phyloP scores from a whole-genome alignment of 2,113 vertebrate genomes.

The Rallus limicola region DNA sequence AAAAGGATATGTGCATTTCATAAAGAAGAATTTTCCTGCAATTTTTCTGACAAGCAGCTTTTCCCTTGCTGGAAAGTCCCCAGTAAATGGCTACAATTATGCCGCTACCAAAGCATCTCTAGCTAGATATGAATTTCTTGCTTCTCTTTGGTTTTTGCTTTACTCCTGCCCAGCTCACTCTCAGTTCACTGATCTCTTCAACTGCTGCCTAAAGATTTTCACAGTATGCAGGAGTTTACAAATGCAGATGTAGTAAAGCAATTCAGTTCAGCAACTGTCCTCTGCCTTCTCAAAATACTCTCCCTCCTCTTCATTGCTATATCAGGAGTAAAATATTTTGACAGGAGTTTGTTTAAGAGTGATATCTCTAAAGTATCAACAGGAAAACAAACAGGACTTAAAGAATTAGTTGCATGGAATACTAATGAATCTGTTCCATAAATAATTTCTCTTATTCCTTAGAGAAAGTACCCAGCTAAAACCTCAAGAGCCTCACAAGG shows the following conservation, averaged over 20 bases:
- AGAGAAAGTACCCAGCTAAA: slow-evolving; percentile 13
- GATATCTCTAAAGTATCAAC: not conserved
- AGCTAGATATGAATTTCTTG: not conserved
- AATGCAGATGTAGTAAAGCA: not conserved
- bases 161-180: not conserved
- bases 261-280: not conserved
- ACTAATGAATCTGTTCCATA: not conserved
- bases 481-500: not conserved
- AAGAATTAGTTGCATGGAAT: not conserved
- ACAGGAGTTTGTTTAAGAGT: not conserved
- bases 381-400: slow-evolving; percentile 11
- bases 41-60: not conserved
- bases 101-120: not conserved
- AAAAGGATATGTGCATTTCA: not conserved
- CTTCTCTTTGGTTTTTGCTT: not conserved
- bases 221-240: not conserved
- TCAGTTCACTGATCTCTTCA: slow-evolving; percentile 1
- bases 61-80: not conserved
- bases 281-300: not conserved
- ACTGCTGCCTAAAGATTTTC: not conserved
- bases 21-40: not conserved
- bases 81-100: not conserved
- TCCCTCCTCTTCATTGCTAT: not conserved
- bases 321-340: slow-evolving; percentile 38
- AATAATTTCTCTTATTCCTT: slow-evolving; percentile 1